Conservation (phyloP, 2,797 vertebrate genomes). For the Chelidonichthys spinosus region DNA sequence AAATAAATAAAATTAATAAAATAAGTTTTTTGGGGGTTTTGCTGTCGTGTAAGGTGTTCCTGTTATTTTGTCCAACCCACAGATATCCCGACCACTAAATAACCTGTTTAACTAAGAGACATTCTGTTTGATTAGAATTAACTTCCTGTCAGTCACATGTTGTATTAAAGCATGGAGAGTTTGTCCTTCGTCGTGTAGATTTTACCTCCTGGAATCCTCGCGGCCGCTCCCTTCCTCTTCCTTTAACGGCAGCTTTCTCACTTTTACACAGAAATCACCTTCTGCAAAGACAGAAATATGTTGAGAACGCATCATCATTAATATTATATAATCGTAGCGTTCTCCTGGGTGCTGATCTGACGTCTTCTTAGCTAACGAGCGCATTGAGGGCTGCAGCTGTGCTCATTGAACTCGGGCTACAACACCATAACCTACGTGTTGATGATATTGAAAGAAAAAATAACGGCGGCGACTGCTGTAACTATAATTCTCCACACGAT, state of each 20-base stretch:
- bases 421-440: neutral
- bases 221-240: conserved; percentile 52
- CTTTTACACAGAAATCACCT: conserved; percentile 44
- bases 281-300: conserved; percentile 13
- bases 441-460: neutral
- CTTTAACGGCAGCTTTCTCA: conserved; percentile 54
- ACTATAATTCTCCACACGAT: neutral
- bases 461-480: neutral
- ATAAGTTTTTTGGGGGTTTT: neutral
- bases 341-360: conserved; percentile 1
- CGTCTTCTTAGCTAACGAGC: neutral
- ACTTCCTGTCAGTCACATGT: conserved; percentile 16
- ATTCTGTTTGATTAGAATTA: conserved; percentile 11
- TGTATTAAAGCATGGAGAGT: neutral
- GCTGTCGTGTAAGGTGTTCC: neutral
- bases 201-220: conserved; percentile 71
- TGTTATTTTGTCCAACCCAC: neutral
- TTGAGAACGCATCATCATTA: neutral
- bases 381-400: too few species aligned
- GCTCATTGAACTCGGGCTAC: too few species aligned
- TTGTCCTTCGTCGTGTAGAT: conserved; percentile 25
- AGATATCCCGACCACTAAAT: neutral
- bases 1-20: too few species aligned
- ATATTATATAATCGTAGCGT: conserved; percentile 10
- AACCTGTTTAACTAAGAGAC: neutral